phyloP scores from a whole-genome alignment of 2,113 vertebrate species.

The Indri indri region DNA sequence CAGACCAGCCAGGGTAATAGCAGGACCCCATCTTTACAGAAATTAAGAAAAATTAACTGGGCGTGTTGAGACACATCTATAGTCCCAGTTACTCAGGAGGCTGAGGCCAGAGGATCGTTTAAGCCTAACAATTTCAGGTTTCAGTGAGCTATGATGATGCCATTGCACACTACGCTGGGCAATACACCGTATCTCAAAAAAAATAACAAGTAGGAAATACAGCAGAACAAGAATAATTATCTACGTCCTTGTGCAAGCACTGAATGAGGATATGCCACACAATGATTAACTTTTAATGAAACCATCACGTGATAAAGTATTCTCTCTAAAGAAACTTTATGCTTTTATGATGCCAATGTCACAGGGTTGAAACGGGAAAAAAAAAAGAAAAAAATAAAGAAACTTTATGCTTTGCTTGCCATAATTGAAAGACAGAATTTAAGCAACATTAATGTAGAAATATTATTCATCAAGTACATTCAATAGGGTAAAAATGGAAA shows the following conservation, averaged over 20 bases:
- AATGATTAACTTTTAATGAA: neutral
- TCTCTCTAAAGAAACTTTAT: neutral
- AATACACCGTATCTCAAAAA: neutral
- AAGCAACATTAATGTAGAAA: neutral
- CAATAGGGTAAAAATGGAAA: neutral
- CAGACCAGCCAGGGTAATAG: neutral
- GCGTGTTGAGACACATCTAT: fast-evolving
- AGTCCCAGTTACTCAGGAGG: neutral
- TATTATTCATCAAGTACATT: neutral
- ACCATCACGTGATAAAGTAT: neutral
- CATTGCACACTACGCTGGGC: neutral
- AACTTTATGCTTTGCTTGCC: too few species aligned
- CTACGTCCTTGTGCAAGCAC: neutral
- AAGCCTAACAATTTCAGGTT: neutral
- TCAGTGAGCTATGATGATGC: neutral
- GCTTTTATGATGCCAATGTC: too few species aligned
- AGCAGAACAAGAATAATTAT: neutral
- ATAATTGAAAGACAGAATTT: neutral
- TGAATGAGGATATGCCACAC: fast-evolving
- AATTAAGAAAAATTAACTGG: neutral
- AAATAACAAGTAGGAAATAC: neutral
- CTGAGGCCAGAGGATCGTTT: neutral
- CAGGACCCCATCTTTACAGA: neutral
- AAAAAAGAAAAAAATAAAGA: too few species aligned
- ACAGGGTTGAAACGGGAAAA: neutral